These are phyloP conservation scores for Nomada flava DNA, from an alignment of 2,888 invertebrate genomes.

Conservation along the genomic window DNA sequence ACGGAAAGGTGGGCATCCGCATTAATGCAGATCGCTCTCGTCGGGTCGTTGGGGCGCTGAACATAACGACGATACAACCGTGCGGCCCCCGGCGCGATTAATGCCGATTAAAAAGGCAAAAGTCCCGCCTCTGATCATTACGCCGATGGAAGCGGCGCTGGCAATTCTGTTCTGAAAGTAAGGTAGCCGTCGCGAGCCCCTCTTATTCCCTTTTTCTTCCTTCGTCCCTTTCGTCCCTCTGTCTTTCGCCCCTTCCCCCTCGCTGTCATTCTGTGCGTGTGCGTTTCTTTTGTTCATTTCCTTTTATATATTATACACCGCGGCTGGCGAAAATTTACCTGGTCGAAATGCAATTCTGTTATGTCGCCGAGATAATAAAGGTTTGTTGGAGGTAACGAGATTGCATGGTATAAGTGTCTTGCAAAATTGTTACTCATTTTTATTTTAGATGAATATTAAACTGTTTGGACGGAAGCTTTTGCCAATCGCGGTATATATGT, in stretches of 20 bases:
- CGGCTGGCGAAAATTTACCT: neutral
- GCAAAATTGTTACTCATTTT: no score
- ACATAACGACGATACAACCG: slow-evolving; percentile 42
- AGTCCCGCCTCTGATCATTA: slow-evolving; percentile 76
- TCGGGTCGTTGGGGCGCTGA: slow-evolving; percentile 55
- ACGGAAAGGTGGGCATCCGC: slow-evolving; percentile 54
- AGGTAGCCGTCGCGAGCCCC: slow-evolving; percentile 74
- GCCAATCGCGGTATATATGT: no score
- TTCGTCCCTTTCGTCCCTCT: slow-evolving; percentile 39
- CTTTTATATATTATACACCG: slow-evolving; percentile 33
- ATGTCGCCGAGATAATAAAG: no score
- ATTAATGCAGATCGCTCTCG: slow-evolving; percentile 65
- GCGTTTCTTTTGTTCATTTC: slow-evolving; percentile 10
- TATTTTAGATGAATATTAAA: no score
- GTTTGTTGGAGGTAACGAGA: no score
- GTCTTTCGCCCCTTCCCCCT: slow-evolving; percentile 21
- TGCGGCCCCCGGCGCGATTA: slow-evolving; percentile 70
- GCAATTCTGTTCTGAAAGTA: slow-evolving; percentile 77
- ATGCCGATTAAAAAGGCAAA: slow-evolving; percentile 79
- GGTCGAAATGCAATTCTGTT: no score
- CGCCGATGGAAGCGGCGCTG: slow-evolving; percentile 64
- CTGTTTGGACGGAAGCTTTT: no score
- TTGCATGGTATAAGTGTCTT: no score
- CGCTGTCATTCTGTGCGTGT: slow-evolving; percentile 31
- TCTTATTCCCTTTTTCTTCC: slow-evolving; percentile 34